Evolutionary conservation across 2,113 vertebrate genomes (phyloP), one percentile per base, ranked within the genome.

Genomic region (Channa argus): DNA sequence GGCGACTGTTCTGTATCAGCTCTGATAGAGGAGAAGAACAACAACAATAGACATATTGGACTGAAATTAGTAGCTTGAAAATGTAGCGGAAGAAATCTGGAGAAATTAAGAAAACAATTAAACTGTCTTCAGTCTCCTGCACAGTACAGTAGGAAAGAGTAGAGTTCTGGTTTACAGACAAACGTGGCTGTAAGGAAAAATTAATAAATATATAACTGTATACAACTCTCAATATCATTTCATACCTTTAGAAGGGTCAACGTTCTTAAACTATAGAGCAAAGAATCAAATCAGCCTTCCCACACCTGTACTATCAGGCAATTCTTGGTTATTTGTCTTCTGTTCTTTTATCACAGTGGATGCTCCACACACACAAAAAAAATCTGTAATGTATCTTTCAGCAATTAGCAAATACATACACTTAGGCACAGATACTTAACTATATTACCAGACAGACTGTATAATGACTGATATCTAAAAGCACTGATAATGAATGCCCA

Each of bases 1-100:
- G 71, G 3, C 95, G 90, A 7, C 94, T 92, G 1, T 94, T 94
- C 53, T 89, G 88, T 75, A 94, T 88, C 70, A 95, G 86, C 74
- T 95, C 95, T 95, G 77, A 37, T 24, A 8, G 49, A 12, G 34
- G 13, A 62, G 4, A 6, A 74, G 5, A 11, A 38, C 7, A 15
- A 7, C 39, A 41, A 7, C 39, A 41, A 41, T 24, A 24, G 24
- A 41, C 39, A 41, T 41, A 7, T 2, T 2, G 39, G 39, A 41
- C 6, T 41, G 4, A 41, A 41, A 41, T 41, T 7, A 41, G 1
- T 24, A 24, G 24, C 24, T 24, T 24, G 24, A 24, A 24, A 24
- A 24, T 24, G 24, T 24, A 24, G 24, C 24, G 24, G 24, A 24
- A 24, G 24, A 24, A 24, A 24, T 24, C 24, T 24, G 24, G 24